Percentiles rank a stretch among this genome's conserved stretches.
phyloP scores from a whole-genome alignment of 2,888 invertebrate species.

The Halocaridina rubra region DNA sequence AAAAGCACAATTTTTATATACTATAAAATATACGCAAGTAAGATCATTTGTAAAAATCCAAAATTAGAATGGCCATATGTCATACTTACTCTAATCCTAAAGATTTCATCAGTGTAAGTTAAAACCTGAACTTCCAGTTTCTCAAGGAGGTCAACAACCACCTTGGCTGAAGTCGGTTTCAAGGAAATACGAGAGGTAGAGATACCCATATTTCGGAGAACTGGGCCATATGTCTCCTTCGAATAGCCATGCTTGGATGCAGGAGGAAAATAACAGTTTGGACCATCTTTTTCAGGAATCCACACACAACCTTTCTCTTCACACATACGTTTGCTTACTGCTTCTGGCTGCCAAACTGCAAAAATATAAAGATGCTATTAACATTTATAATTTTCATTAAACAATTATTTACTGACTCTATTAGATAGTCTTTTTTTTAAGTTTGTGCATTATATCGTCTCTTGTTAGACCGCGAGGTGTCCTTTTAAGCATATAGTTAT shows the following conservation, averaged over 20 bases:
- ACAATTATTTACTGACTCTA: no score
- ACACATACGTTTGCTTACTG: background rate
- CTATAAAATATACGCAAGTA: no score
- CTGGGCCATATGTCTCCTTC: background rate
- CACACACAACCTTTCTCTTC: slow-evolving; percentile 19
- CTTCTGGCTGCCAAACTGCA: no score
- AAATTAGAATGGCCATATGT: no score
- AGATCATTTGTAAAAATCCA: no score
- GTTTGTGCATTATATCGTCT: no score
- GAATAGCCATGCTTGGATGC: slow-evolving; percentile 27
- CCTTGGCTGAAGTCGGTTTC: background rate
- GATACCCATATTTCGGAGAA: background rate
- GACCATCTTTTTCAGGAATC: background rate
- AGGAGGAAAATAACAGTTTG: slow-evolving; percentile 44
- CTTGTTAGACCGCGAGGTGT: no score
- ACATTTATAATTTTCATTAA: no score
- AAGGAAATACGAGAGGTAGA: background rate
- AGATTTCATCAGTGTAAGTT: background rate
- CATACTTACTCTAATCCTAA: background rate
- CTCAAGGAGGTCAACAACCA: background rate
- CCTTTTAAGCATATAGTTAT: no score
- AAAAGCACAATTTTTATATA: background rate
- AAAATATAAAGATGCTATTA: no score
- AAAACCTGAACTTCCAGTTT: background rate
- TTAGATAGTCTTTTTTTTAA: no score